A percentile compares a stretch with the other conserved stretches of the same genome.
Conservation (phyloP, 2,113 vertebrate genomes). For the Chrysochloris asiatica region DNA sequence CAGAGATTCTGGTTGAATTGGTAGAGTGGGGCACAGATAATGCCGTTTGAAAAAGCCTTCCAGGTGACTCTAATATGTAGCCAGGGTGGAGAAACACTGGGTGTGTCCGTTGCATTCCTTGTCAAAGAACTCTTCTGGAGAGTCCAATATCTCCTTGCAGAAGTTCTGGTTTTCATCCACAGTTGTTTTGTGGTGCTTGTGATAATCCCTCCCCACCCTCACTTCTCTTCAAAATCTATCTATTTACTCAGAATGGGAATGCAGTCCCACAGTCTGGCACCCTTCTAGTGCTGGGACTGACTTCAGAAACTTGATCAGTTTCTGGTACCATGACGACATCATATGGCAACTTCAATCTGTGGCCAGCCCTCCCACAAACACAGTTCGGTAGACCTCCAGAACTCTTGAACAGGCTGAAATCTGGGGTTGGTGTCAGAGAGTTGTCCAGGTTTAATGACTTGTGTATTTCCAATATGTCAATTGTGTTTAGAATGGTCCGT, state of each 20-base stretch:
- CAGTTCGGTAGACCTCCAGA: not conserved
- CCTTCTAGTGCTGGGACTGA: not conserved
- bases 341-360: not conserved
- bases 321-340: not conserved
- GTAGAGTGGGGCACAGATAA: not conserved
- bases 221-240: not conserved
- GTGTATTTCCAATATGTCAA: not conserved
- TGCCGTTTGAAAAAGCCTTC: not conserved
- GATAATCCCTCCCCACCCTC: not conserved
- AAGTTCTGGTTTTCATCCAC: slow-evolving; percentile 23
- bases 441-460: not conserved
- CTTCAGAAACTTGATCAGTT: not conserved
- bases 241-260: not conserved
- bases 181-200: not conserved
- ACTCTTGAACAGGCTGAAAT: not conserved
- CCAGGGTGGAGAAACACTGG: not conserved
- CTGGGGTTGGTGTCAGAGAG: too few species aligned
- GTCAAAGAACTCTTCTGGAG: not conserved
- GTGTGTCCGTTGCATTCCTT: rapidly evolving
- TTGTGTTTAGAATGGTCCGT: not conserved
- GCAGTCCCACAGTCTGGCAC: not conserved
- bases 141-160: not conserved
- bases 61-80: not conserved
- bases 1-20: not conserved
- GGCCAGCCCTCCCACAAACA: slow-evolving; percentile 6